Evolutionary conservation across 2,797 vertebrate species (phyloP).

Genomic region (Hephaestus fuliginosus): DNA sequence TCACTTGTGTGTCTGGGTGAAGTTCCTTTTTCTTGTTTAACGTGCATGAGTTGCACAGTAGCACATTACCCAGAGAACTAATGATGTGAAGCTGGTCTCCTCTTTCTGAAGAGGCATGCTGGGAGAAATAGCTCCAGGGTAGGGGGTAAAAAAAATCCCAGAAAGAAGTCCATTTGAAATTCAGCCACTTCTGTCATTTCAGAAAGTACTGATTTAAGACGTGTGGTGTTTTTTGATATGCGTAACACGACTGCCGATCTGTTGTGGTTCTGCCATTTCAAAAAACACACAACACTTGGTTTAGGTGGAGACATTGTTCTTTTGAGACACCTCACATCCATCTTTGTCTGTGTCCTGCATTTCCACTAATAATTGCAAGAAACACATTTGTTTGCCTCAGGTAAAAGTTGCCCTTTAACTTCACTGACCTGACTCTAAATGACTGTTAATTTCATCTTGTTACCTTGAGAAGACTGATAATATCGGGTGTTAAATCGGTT

Average conservation of each 20-base stretch:
- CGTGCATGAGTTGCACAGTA: constrained; percentile 50
- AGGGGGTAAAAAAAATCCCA: background rate
- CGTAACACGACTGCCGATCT: constrained; percentile 16
- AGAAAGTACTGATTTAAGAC: constrained; percentile 28
- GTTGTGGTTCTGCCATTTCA: constrained; percentile 20
- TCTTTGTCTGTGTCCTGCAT: constrained; percentile 8
- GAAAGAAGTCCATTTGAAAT: constrained; percentile 18
- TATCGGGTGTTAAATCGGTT: constrained; percentile 29
- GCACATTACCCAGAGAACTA: constrained; percentile 40
- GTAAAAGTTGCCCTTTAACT: constrained; percentile 15
- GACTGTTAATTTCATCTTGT: background rate
- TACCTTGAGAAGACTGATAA: constrained; percentile 18
- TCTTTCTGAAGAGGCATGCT: constrained; percentile 35
- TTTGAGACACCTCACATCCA: constrained; percentile 21
- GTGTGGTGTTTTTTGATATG: constrained; percentile 1
- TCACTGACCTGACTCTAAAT: constrained; percentile 15
- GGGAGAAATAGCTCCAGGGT: constrained; percentile 12
- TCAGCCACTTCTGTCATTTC: constrained; percentile 27
- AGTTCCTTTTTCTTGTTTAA: constrained; percentile 21
- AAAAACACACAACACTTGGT: constrained; percentile 11
- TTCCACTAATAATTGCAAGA: constrained; percentile 12
- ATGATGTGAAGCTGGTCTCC: constrained; percentile 20
- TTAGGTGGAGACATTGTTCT: constrained; percentile 3
- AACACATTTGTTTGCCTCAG: constrained; percentile 20
- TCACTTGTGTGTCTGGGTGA: constrained; percentile 13